phyloP scores from a whole-genome alignment of 30 jellyfish, hydroid and myxozoan species.

The Hydra vulgaris region DNA sequence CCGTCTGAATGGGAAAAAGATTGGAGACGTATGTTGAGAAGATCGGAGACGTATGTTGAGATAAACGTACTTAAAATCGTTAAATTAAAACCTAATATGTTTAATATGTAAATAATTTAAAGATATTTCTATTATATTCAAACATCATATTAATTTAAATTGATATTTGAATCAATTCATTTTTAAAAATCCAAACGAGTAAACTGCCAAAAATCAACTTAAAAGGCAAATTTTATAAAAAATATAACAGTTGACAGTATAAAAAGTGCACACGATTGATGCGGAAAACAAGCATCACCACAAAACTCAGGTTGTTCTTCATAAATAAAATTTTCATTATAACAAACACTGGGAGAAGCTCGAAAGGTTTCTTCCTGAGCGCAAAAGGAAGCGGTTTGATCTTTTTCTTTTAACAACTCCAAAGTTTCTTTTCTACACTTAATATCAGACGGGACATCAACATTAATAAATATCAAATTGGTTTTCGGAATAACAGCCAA shows the following conservation, averaged over 20 bases:
- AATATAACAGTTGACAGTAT: not conserved
- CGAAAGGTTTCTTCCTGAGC: not conserved
- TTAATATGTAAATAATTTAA: no score
- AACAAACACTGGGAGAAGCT: conserved; percentile 3
- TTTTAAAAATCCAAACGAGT: no score
- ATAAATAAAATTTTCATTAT: not conserved
- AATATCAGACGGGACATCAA: not conserved
- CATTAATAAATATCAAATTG: conserved; percentile 9
- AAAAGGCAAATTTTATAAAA: not conserved
- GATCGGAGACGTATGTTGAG: no score
- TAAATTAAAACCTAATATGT: no score
- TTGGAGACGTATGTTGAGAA: no score
- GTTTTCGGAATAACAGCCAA: not conserved
- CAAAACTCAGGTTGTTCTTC: conserved; percentile 1
- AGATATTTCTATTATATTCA: no score
- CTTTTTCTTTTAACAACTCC: not conserved
- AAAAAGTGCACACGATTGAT: not conserved
- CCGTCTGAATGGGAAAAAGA: no score
- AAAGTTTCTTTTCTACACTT: not conserved
- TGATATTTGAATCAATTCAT: no score
- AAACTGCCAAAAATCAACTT: no score
- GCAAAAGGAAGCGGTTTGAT: not conserved
- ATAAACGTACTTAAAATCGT: no score
- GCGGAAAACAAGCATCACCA: not conserved
- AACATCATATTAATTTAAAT: no score